Evolutionary conservation across 92 coral and sea anemone species (phyloP).

Genomic region (Epizoanthus rinbou): DNA sequence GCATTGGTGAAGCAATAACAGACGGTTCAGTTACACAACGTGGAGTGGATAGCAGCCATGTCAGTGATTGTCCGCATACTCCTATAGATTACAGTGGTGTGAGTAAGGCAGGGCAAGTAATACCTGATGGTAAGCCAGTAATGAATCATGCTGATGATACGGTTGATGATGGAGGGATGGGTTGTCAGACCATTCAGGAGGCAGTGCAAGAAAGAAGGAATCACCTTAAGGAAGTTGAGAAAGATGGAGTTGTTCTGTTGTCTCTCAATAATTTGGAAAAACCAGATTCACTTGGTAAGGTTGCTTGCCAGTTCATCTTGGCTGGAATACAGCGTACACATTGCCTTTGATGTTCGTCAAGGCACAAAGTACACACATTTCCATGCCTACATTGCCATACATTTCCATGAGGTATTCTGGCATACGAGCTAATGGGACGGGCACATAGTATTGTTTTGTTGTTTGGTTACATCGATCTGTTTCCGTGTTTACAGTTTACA

Average conservation of each 20-base stretch:
- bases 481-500: neutral
- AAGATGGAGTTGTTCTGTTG: conserved; percentile 67
- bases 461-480: neutral
- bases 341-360: neutral
- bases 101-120: neutral
- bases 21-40: neutral
- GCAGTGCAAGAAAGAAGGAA: conserved; percentile 82
- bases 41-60: neutral
- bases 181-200: conserved; percentile 57
- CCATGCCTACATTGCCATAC: neutral
- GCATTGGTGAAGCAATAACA: neutral
- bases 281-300: conserved; percentile 28
- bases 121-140: conserved; percentile 29
- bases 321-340: conserved; percentile 15
- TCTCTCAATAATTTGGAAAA: conserved; percentile 41
- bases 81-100: conserved; percentile 37
- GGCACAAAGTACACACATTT: conserved; percentile 2
- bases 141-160: conserved; percentile 35
- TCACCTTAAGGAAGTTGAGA: conserved; percentile 52
- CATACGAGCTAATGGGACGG: neutral
- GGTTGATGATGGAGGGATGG: conserved; percentile 91
- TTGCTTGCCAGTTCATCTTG: neutral
- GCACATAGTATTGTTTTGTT: neutral
- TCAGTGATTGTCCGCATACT: conserved; percentile 7
- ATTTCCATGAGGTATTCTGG: conserved; percentile 26